These are phyloP conservation scores for Drosophila setifemur DNA, from an alignment of 1,140 invertebrate species.

Conservation along the genomic window DNA sequence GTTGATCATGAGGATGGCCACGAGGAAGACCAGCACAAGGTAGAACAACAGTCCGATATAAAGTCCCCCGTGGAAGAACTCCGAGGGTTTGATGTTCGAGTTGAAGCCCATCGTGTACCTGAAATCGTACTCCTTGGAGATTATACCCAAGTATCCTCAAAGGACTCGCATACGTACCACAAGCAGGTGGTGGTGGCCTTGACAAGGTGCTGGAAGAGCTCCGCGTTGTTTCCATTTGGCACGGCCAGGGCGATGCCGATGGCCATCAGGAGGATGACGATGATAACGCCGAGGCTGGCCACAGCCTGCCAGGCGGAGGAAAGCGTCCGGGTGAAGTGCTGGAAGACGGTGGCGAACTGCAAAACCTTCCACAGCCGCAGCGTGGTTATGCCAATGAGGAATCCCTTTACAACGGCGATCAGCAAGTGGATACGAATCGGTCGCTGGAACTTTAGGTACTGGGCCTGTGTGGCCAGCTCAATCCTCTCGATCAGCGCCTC, in stretches of 20 bases:
- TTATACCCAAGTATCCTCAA: background rate
- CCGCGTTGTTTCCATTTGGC: conserved; percentile 60
- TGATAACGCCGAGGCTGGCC: conserved; percentile 33
- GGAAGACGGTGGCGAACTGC: conserved; percentile 65
- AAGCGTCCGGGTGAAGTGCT: conserved; percentile 54
- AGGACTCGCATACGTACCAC: conserved; percentile 43
- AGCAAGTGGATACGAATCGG: conserved; percentile 9
- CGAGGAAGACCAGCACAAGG: conserved; percentile 34
- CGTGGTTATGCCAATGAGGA: conserved; percentile 60
- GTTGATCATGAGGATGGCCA: conserved; percentile 59
- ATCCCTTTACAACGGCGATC: conserved; percentile 14
- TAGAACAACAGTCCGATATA: conserved; percentile 45
- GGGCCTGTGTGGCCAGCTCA: conserved; percentile 13
- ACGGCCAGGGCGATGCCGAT: conserved; percentile 43
- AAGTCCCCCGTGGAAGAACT: conserved; percentile 49
- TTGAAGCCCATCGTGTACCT: conserved; percentile 53
- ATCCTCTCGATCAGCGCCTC: background rate
- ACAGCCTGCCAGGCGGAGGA: conserved; percentile 43
- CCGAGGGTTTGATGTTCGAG: background rate
- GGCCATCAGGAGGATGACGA: conserved; percentile 39
- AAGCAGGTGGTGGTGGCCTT: conserved; percentile 38
- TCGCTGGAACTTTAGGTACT: conserved; percentile 39
- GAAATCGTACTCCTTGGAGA: too few relatives aligned
- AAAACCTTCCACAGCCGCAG: conserved; percentile 70
- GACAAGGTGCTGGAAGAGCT: conserved; percentile 16